A percentile compares a stretch with the other conserved stretches of the same genome.
phyloP scores from a whole-genome alignment of 2,888 invertebrate genomes.

The Tethea ocularis region DNA sequence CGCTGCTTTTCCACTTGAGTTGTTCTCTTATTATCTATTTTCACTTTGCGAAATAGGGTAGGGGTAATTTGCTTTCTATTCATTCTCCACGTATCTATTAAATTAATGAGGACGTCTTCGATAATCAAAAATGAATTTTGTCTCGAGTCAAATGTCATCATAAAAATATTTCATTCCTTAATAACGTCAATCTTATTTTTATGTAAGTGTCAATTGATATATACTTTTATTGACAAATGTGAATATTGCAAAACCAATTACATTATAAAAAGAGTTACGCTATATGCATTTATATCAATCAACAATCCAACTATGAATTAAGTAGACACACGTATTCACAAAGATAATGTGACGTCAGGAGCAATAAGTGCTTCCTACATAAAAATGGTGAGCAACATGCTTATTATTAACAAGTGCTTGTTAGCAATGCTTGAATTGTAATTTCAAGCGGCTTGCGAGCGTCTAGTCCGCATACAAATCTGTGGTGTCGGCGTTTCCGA shows the following conservation, averaged over 20 bases:
- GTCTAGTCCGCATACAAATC: constrained; percentile 35
- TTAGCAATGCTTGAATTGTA: constrained; percentile 17
- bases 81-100: not conserved
- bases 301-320: not conserved
- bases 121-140: too few species aligned
- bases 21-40: constrained; percentile 37
- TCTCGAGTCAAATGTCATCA: too few species aligned
- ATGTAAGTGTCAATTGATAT: not conserved
- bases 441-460: constrained; percentile 26
- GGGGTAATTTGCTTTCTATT: constrained; percentile 6
- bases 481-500: constrained; percentile 6
- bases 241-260: not conserved
- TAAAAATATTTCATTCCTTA: not conserved
- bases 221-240: not conserved
- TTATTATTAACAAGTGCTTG: constrained; percentile 4
- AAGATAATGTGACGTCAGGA: not conserved
- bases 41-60: constrained; percentile 31
- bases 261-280: not conserved
- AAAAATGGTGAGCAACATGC: constrained; percentile 1
- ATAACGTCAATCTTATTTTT: too few species aligned
- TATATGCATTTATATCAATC: not conserved
- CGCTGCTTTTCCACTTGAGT: constrained; percentile 28
- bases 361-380: not conserved
- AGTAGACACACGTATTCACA: not conserved
- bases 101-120: too few species aligned